A percentile compares a stretch with the other conserved stretches of the same genome.
These are phyloP conservation scores for Drosophila bunnanda DNA, from an alignment of 2,888 invertebrate species.

Conservation along the genomic window DNA sequence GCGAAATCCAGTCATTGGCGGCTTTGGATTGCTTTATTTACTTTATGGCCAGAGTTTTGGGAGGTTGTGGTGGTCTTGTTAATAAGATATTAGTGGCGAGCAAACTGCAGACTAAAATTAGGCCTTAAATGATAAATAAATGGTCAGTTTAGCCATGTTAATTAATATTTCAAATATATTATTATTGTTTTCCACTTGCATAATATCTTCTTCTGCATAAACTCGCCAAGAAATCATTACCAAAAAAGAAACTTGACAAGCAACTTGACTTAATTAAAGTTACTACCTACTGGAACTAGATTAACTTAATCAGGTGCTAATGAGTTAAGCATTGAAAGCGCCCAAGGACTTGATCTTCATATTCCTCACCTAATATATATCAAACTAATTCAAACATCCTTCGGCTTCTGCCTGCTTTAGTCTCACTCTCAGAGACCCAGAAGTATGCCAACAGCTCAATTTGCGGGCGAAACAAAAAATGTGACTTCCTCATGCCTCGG, in stretches of 20 bases:
- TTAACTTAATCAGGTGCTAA: neutral
- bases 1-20: conserved; percentile 11
- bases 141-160: neutral
- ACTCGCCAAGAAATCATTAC: neutral
- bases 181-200: neutral
- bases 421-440: neutral
- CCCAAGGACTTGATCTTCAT: neutral
- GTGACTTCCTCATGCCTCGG: conserved; percentile 12
- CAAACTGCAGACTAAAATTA: neutral
- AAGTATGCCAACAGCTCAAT: conserved; percentile 25
- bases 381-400: conserved; percentile 23
- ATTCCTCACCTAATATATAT: neutral
- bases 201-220: too few species aligned
- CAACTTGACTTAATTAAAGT: conserved; percentile 1
- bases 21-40: neutral
- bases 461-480: conserved; percentile 5
- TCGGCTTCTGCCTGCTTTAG: neutral
- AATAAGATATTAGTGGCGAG: neutral
- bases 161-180: neutral
- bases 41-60: neutral
- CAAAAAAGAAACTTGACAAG: neutral
- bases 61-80: neutral
- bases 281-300: neutral
- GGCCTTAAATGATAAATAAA: neutral
- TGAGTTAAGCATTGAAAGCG: neutral